Conservation (phyloP, 2,888 invertebrate species). For the Frankliniella fusca region DNA sequence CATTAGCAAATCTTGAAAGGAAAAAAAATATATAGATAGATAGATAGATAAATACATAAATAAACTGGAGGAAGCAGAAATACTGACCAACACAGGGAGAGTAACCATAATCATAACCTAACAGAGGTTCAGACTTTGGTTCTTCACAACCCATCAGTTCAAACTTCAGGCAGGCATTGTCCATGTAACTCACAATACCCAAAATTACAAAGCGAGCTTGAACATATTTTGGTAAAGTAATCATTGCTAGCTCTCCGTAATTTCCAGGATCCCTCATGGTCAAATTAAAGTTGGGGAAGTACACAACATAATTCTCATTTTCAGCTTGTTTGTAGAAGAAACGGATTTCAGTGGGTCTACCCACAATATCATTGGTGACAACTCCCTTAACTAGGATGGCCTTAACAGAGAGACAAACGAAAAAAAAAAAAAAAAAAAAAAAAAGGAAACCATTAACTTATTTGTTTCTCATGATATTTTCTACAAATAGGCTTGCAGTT, state of each 20-base stretch:
- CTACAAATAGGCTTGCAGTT: neutral
- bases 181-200: conserved; percentile 86
- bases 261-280: conserved; percentile 95
- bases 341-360: conserved; percentile 91
- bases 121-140: conserved; percentile 71
- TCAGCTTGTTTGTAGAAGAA: conserved; percentile 96
- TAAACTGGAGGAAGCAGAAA: neutral
- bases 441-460: neutral
- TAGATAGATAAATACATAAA: too few relatives aligned
- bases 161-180: conserved; percentile 92
- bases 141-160: conserved; percentile 95
- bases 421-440: conserved; percentile 28
- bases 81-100: conserved; percentile 80
- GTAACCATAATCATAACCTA: conserved; percentile 89
- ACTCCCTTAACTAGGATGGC: conserved; percentile 91
- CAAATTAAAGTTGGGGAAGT: conserved; percentile 92
- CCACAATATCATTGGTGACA: conserved; percentile 90
- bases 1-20: conserved; percentile 31
- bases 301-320: conserved; percentile 91
- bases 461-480: neutral
- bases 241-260: conserved; percentile 94
- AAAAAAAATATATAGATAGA: neutral
- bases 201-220: conserved; percentile 90
- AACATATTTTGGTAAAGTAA: conserved; percentile 88
- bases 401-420: conserved; percentile 35